Evolutionary conservation across 2,113 vertebrate species (phyloP).

Genomic region (Dolichallabes microphthalmus): DNA sequence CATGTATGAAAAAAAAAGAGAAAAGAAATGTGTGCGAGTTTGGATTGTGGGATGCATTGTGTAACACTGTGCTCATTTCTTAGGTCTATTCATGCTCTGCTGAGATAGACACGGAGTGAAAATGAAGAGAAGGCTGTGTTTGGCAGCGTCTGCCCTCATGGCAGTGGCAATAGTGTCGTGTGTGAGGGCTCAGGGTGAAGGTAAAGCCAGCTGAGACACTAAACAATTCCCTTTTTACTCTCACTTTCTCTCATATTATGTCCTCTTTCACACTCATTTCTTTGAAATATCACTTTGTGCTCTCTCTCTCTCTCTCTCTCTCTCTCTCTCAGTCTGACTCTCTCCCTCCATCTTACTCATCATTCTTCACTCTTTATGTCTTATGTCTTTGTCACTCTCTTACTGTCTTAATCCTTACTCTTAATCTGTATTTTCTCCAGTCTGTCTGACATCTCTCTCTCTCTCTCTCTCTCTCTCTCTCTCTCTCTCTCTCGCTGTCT

Average conservation of each 20-base stretch:
- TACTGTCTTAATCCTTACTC: not conserved
- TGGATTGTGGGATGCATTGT: not conserved
- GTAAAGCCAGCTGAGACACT: conserved; percentile 70
- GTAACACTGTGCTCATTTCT: conserved; percentile 51
- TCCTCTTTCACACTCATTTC: not conserved
- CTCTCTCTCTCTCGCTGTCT: not conserved
- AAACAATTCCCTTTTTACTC: not conserved
- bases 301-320: not conserved
- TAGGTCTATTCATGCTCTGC: conserved; percentile 85
- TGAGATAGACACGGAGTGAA: conserved; percentile 73
- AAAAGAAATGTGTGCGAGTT: not conserved
- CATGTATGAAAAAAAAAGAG: not conserved
- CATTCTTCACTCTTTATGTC: not conserved
- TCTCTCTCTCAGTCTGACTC: not conserved
- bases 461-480: not conserved
- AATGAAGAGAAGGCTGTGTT: conserved; percentile 82
- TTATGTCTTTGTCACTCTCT: too few species aligned
- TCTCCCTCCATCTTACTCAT: not conserved
- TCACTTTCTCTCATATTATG: not conserved
- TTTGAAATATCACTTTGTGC: not conserved
- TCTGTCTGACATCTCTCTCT: not conserved
- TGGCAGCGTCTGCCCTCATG: conserved; percentile 75
- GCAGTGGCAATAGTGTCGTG: conserved; percentile 79
- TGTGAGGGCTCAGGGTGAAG: conserved; percentile 80
- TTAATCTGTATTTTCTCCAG: not conserved